These are phyloP conservation scores for Himalopsyche tibetana DNA, from an alignment of 2,888 invertebrate species.

Conservation along the genomic window DNA sequence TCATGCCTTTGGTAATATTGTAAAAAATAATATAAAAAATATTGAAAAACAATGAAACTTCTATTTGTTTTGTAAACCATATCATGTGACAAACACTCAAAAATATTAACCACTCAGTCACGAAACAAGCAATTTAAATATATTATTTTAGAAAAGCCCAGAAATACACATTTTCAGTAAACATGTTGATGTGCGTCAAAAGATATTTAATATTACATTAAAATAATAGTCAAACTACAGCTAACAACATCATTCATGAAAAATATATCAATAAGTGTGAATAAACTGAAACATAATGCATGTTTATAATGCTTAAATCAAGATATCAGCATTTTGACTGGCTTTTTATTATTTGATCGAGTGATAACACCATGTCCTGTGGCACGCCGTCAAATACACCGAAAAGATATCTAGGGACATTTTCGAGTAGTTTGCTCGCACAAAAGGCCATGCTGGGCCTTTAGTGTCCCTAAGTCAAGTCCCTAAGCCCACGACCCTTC, in stretches of 20 bases:
- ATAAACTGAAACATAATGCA: background rate
- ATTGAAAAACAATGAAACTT: too few relatives aligned
- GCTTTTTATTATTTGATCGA: background rate
- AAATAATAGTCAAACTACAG: too few relatives aligned
- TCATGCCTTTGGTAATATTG: too few relatives aligned
- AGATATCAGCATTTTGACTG: background rate
- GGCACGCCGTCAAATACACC: slow-evolving; percentile 16
- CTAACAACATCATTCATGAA: background rate
- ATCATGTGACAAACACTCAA: too few relatives aligned
- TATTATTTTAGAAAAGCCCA: too few relatives aligned
- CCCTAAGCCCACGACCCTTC: slow-evolving; percentile 21
- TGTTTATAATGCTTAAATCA: background rate
- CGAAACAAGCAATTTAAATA: too few relatives aligned
- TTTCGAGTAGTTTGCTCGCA: slow-evolving; percentile 11
- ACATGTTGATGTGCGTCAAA: too few relatives aligned
- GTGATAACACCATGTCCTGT: background rate
- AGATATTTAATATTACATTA: too few relatives aligned
- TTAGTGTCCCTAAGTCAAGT: slow-evolving; percentile 26
- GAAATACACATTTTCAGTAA: too few relatives aligned
- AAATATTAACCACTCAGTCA: too few relatives aligned
- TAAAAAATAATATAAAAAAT: too few relatives aligned
- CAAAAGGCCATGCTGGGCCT: slow-evolving; percentile 3
- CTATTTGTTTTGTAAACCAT: too few relatives aligned
- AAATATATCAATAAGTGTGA: background rate
- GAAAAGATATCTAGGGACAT: slow-evolving; percentile 1